These are phyloP conservation scores for Actinostola sp. DNA, from an alignment of 92 coral and sea anemone genomes.

Conservation along the genomic window DNA sequence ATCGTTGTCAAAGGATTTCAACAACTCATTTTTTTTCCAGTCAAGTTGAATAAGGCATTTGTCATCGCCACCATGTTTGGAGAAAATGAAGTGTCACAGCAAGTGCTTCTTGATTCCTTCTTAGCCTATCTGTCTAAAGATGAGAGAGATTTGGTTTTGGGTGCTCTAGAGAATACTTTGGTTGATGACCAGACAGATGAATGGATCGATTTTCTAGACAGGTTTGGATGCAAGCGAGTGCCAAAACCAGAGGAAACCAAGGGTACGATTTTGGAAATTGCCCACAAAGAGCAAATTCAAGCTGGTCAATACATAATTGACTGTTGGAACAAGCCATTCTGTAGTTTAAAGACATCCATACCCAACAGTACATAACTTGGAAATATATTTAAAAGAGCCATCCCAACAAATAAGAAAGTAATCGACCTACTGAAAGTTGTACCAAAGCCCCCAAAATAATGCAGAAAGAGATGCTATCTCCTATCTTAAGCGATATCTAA, in stretches of 20 bases:
- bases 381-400: slow-evolving; percentile 29
- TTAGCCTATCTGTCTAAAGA: slow-evolving; percentile 53
- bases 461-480: slow-evolving; percentile 42
- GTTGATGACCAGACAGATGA: slow-evolving; percentile 58
- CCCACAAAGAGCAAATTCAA: slow-evolving; percentile 71
- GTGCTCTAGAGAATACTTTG: slow-evolving; percentile 36
- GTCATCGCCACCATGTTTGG: slow-evolving; percentile 45
- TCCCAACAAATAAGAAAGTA: slow-evolving; percentile 57
- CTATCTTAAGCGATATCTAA: slow-evolving; percentile 43
- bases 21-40: slow-evolving; percentile 56
- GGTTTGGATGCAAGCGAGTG: slow-evolving; percentile 53
- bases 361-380: slow-evolving; percentile 29
- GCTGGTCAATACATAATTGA: slow-evolving; percentile 51
- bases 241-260: slow-evolving; percentile 53
- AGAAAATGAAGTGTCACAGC: slow-evolving; percentile 32
- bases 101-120: slow-evolving; percentile 48
- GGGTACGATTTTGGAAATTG: slow-evolving; percentile 49
- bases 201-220: slow-evolving; percentile 60
- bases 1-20: slow-evolving; percentile 62
- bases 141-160: slow-evolving; percentile 44
- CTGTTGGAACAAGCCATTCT: slow-evolving; percentile 40
- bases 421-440: slow-evolving; percentile 21
- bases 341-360: slow-evolving; percentile 9
- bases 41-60: slow-evolving; percentile 54
- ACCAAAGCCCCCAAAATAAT: slow-evolving; percentile 30